phyloP scores from a whole-genome alignment of 2,113 vertebrate species.

The Ceuthmochares aereus region DNA sequence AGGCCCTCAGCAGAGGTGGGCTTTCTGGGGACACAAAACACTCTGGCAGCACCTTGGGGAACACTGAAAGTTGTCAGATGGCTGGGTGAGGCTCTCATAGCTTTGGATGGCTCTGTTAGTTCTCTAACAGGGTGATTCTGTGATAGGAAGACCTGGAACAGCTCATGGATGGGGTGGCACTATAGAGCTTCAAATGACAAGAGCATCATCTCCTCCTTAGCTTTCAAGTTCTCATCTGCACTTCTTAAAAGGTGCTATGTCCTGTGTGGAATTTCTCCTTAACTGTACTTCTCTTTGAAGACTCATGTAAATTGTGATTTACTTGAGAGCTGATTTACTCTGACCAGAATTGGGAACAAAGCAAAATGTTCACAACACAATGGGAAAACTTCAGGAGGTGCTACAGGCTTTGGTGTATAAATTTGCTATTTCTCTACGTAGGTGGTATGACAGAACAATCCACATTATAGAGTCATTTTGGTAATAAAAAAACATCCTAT shows the following conservation, averaged over 20 bases:
- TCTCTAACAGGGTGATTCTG: not conserved
- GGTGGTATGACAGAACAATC: not conserved
- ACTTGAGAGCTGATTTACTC: not conserved
- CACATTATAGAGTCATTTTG: not conserved
- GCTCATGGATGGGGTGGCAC: not conserved
- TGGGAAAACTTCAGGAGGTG: not conserved
- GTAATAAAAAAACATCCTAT: not conserved
- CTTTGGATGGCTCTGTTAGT: not conserved
- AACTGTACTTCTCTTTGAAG: not conserved
- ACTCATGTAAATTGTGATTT: not conserved
- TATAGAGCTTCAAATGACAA: not conserved
- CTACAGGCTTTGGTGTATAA: not conserved
- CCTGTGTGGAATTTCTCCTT: not conserved
- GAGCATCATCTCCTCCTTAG: not conserved
- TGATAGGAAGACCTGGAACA: not conserved
- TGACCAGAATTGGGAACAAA: not conserved
- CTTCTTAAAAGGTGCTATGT: not conserved
- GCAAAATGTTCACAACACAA: not conserved
- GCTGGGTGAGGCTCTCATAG: fast-evolving
- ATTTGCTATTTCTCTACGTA: not conserved
- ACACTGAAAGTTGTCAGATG: not conserved
- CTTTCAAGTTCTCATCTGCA: not conserved
- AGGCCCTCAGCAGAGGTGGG: not conserved
- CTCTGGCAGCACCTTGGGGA: fast-evolving
- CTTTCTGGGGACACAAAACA: not conserved